Evolutionary conservation across 2,888 invertebrate genomes (phyloP).

Genomic region (Dynastes tityus): DNA sequence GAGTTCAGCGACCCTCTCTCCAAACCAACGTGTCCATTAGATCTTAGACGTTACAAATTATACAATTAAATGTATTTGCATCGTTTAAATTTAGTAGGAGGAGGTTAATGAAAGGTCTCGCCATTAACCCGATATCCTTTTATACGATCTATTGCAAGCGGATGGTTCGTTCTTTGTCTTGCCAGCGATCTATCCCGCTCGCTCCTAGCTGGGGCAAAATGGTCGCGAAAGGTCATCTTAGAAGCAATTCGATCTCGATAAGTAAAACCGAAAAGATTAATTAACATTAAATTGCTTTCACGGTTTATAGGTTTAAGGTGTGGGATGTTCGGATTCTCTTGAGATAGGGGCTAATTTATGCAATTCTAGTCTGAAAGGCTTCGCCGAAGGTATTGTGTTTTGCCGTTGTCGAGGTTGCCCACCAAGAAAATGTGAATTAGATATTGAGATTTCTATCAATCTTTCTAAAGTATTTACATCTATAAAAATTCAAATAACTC

Average conservation of each 20-base stretch:
- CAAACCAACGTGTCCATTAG: slow-evolving; percentile 27
- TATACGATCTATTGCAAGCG: slow-evolving; percentile 17
- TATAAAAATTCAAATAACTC: too few species aligned
- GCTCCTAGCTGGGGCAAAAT: slow-evolving; percentile 7
- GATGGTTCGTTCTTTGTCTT: not conserved
- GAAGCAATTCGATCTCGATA: slow-evolving; percentile 39
- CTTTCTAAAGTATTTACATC: too few species aligned
- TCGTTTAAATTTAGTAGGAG: slow-evolving; percentile 40
- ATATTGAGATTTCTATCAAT: too few species aligned
- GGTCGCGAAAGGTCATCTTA: slow-evolving; percentile 35
- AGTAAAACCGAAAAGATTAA: slow-evolving; percentile 44
- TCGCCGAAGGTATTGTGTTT: too few species aligned
- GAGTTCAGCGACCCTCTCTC: too few species aligned
- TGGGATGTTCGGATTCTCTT: too few species aligned
- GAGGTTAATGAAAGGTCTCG: slow-evolving; percentile 42
- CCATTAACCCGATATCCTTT: slow-evolving; percentile 46
- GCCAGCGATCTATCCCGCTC: not conserved
- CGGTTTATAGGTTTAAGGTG: slow-evolving; percentile 2
- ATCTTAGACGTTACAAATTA: slow-evolving; percentile 45
- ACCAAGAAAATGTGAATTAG: too few species aligned
- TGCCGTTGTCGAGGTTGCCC: too few species aligned
- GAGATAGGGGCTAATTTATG: too few species aligned
- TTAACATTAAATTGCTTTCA: slow-evolving; percentile 33
- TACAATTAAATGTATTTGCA: slow-evolving; percentile 46
- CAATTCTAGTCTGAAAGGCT: too few species aligned